Evolutionary conservation across 2,888 invertebrate genomes (phyloP).

Genomic region (Galerucella nymphaeae): DNA sequence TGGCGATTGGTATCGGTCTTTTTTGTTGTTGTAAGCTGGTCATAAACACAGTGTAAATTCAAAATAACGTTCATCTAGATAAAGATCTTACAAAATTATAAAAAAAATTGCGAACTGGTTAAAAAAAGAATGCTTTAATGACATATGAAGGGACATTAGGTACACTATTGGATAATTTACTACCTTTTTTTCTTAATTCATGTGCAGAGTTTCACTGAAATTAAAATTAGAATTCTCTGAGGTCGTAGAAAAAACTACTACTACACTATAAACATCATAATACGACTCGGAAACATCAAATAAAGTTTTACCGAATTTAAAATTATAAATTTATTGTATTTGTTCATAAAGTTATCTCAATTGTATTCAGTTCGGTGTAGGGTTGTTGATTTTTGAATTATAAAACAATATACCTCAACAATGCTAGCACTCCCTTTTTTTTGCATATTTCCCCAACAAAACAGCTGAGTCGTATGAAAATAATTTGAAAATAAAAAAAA

Average conservation of each 20-base stretch:
- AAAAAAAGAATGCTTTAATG: too few species aligned
- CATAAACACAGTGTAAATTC: conserved; percentile 13
- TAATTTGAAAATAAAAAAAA: background rate
- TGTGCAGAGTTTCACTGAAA: too few species aligned
- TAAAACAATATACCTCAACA: background rate
- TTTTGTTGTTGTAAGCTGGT: conserved; percentile 8
- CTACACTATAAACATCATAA: too few species aligned
- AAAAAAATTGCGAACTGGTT: too few species aligned
- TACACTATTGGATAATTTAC: too few species aligned
- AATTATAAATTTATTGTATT: background rate
- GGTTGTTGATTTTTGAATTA: background rate
- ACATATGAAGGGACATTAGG: too few species aligned
- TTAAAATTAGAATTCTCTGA: background rate
- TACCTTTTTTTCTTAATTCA: too few species aligned
- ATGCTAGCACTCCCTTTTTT: background rate
- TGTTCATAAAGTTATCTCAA: background rate
- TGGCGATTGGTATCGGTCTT: conserved; percentile 14
- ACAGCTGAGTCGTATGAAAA: background rate
- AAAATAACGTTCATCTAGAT: background rate
- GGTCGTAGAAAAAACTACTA: background rate
- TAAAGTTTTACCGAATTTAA: background rate
- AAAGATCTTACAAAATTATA: background rate
- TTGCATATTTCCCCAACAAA: background rate
- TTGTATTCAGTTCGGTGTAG: background rate
- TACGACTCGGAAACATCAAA: background rate